phyloP scores from a whole-genome alignment of 2,888 invertebrate species.

The Drosophila borborema region DNA sequence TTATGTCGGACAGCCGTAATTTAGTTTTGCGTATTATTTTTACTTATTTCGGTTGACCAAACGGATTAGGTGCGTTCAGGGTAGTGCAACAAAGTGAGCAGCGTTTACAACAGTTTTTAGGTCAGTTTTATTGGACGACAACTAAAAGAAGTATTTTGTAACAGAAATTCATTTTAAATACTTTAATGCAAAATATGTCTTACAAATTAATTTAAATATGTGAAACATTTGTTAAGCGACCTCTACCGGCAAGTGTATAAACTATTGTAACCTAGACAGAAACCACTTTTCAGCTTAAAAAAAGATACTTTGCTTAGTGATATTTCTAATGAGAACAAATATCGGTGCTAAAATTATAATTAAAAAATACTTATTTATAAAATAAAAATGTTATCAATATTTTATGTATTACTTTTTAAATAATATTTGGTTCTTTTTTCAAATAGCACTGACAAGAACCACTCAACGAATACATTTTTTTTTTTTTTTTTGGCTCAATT shows the following conservation, averaged over 20 bases:
- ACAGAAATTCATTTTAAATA: not conserved
- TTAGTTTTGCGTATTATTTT: slow-evolving; percentile 45
- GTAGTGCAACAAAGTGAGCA: not conserved
- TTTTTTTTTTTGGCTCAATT: not conserved
- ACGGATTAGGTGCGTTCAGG: slow-evolving; percentile 38
- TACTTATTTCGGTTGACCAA: slow-evolving; percentile 43
- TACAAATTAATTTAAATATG: not conserved
- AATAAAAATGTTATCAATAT: too few relatives aligned
- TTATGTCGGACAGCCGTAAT: slow-evolving; percentile 40
- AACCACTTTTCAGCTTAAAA: slow-evolving; percentile 4
- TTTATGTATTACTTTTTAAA: too few relatives aligned
- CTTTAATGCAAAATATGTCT: not conserved
- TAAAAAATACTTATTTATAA: too few relatives aligned
- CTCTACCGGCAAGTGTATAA: not conserved
- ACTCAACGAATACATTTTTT: not conserved
- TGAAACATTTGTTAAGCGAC: not conserved
- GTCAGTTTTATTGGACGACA: not conserved
- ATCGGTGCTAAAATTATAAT: too few relatives aligned
- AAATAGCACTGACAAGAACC: not conserved
- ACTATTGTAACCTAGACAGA: not conserved
- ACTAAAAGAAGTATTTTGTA: not conserved
- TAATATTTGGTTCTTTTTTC: too few relatives aligned
- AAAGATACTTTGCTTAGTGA: not conserved
- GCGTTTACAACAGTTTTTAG: not conserved
- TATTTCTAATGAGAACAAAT: too few relatives aligned